Percentiles rank a stretch among this genome's conserved stretches.
Evolutionary conservation across 37 sponge, comb jelly and placozoan species (phyloP).

Genomic region (Aplysina aerophoba): DNA sequence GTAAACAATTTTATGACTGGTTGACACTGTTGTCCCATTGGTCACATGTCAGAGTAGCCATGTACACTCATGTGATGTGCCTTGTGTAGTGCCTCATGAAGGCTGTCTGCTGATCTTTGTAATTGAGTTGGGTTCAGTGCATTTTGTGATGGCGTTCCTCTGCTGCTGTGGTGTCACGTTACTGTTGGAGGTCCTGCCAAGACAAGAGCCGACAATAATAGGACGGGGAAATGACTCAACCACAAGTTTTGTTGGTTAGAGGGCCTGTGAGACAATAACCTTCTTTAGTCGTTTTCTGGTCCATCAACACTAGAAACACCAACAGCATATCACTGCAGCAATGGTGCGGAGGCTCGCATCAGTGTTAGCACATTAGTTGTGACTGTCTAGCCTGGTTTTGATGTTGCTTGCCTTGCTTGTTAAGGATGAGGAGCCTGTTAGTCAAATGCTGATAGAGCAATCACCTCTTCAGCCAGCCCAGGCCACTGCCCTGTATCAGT

Average conservation of each 20-base stretch:
- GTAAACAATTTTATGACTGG: too few species aligned
- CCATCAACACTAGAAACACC: not conserved
- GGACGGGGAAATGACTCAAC: conserved; percentile 4
- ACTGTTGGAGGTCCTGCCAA: conserved; percentile 20
- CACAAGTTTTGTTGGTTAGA: not conserved
- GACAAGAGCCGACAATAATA: not conserved
- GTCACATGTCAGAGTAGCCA: too few species aligned
- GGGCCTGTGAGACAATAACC: conserved; percentile 16
- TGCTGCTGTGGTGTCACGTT: too few species aligned
- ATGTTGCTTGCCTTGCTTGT: not conserved
- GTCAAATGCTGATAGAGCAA: not conserved
- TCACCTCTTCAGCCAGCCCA: not conserved
- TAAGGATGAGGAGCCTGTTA: not conserved
- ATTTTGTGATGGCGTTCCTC: too few species aligned
- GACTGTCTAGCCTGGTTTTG: conserved; percentile 7
- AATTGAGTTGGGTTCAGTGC: too few species aligned
- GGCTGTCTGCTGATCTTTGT: too few species aligned
- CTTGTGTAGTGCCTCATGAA: too few species aligned
- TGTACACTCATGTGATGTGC: too few species aligned
- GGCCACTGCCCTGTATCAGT: not conserved
- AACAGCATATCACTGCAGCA: not conserved
- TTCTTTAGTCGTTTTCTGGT: not conserved
- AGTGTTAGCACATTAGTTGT: conserved; percentile 4
- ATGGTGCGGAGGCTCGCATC: conserved; percentile 6
- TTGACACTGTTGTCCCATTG: too few species aligned